A percentile compares a stretch with the other conserved stretches of the same genome.
Conservation (phyloP, 1,140 invertebrate species). For the Papilio helenus region DNA sequence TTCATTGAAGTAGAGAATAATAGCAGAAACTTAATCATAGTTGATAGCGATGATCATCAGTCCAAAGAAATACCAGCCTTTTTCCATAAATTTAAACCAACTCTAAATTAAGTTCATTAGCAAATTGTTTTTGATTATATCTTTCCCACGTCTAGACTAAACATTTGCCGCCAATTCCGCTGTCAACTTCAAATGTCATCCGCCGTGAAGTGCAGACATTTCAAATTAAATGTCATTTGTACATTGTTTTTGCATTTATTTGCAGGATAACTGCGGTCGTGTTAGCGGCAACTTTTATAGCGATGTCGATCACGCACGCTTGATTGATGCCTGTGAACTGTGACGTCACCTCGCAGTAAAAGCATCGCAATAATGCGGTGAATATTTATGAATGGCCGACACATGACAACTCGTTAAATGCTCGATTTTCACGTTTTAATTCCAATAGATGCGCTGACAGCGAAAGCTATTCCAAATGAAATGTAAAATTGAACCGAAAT, state of each 20-base stretch:
- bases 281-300: constrained; percentile 61
- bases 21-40: not conserved
- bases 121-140: not conserved
- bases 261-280: constrained; percentile 5
- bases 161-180: constrained; percentile 56
- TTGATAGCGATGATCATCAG: too few species aligned
- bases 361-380: constrained; percentile 67
- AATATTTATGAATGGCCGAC: constrained; percentile 77
- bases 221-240: constrained; percentile 39
- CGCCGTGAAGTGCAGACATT: constrained; percentile 50
- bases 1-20: not conserved
- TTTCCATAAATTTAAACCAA: not conserved
- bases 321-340: constrained; percentile 72
- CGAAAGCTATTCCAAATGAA: constrained; percentile 59
- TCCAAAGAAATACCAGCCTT: too few species aligned
- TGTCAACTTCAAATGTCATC: constrained; percentile 62
- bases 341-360: constrained; percentile 75
- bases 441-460: constrained; percentile 61
- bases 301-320: constrained; percentile 66
- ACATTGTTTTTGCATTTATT: constrained; percentile 21
- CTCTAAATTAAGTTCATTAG: not conserved
- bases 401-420: constrained; percentile 72
- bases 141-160: constrained; percentile 2
- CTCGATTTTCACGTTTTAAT: constrained; percentile 68
- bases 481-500: constrained; percentile 65